Evolutionary conservation across 2,888 invertebrate genomes (phyloP).

Genomic region (Hyalella azteca): DNA sequence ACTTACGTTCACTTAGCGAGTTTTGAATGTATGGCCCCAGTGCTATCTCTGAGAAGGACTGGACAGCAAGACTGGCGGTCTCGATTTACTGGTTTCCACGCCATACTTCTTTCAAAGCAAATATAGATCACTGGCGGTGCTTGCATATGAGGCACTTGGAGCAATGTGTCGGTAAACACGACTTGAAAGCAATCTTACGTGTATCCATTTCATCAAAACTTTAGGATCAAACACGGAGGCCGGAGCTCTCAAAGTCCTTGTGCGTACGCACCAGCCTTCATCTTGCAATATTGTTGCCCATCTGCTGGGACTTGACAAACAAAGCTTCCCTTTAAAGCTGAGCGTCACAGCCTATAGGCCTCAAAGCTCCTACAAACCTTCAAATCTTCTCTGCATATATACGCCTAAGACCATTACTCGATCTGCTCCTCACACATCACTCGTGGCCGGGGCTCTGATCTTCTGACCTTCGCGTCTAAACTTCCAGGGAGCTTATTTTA

Average conservation of each 20-base stretch:
- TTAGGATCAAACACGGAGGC: constrained; percentile 11
- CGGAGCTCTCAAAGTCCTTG: constrained; percentile 15
- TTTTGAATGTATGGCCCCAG: too few species aligned
- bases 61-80: too few species aligned
- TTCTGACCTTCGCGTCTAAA: too few species aligned
- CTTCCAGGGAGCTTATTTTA: too few species aligned
- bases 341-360: constrained; percentile 2
- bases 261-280: constrained; percentile 19
- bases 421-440: background rate
- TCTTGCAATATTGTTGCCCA: constrained; percentile 37
- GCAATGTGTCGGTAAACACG: constrained; percentile 24
- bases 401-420: background rate
- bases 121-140: background rate
- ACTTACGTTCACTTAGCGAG: too few species aligned
- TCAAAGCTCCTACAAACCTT: constrained; percentile 13
- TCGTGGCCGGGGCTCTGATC: too few species aligned
- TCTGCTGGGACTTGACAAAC: constrained; percentile 31
- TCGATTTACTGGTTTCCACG: too few species aligned
- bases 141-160: constrained; percentile 9
- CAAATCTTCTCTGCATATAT: constrained; percentile 2
- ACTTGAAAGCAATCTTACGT: constrained; percentile 33
- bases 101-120: background rate
- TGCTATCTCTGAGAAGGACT: too few species aligned
- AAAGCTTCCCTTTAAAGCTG: constrained; percentile 33
- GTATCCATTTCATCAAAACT: constrained; percentile 36